Conservation (phyloP, 1,140 invertebrate genomes). For the Musca domestica region DNA sequence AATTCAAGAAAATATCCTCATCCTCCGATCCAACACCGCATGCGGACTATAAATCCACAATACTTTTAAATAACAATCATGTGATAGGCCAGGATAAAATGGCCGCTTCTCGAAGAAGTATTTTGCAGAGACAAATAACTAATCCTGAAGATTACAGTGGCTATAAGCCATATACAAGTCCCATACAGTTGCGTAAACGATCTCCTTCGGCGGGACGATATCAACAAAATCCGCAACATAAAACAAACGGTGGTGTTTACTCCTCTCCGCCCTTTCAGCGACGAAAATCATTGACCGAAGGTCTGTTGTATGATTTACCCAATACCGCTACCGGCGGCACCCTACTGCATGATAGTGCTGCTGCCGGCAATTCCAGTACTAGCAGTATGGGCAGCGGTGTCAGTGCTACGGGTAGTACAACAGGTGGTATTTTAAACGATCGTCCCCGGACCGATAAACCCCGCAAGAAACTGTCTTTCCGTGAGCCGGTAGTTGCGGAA, state of each 20-base stretch:
- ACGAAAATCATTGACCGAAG: slow-evolving; percentile 27
- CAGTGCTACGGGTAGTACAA: background rate
- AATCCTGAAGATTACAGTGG: slow-evolving; percentile 2
- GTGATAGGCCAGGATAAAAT: background rate
- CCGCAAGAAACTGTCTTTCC: slow-evolving; percentile 80
- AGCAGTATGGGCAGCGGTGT: slow-evolving; percentile 26
- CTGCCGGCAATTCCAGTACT: slow-evolving; percentile 35
- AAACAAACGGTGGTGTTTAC: background rate
- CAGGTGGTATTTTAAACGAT: slow-evolving; percentile 35
- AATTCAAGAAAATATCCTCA: slow-evolving; percentile 39
- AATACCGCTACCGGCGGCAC: background rate
- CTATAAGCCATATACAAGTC: background rate
- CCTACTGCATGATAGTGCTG: slow-evolving; percentile 16
- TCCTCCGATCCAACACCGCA: slow-evolving; percentile 28
- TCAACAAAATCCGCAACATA: slow-evolving; percentile 2
- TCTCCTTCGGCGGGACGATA: slow-evolving; percentile 9
- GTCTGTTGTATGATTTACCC: background rate
- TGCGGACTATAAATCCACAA: slow-evolving; percentile 27
- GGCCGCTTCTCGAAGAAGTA: slow-evolving; percentile 1
- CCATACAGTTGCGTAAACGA: slow-evolving; percentile 32
- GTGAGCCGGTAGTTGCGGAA: slow-evolving; percentile 64
- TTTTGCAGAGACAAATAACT: slow-evolving; percentile 27
- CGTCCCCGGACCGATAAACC: slow-evolving; percentile 61
- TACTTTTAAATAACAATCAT: slow-evolving; percentile 33
- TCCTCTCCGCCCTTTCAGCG: background rate